Evolutionary conservation across 92 coral and sea anemone genomes (phyloP), one percentile per base, ranked within the genome.

Genomic region (Epizoanthus fatuus): DNA sequence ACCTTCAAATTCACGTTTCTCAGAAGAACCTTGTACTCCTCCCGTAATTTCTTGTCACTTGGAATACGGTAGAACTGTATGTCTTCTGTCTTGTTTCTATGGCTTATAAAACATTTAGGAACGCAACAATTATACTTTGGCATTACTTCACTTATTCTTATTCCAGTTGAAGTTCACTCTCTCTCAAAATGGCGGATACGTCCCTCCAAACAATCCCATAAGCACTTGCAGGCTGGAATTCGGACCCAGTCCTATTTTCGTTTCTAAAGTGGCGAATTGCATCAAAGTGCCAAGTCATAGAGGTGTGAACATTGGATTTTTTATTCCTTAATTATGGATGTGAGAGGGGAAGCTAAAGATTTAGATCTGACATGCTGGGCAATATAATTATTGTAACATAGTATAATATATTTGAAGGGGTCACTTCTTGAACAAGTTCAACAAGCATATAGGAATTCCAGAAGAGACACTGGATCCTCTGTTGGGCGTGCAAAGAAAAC

Each of bases 401-500:
- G 72, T 66, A 66, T 32, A 66, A 66, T 66, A 15, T 35, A 32
- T 66, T 66, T 66, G 72, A 66, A 66, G 72, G 72, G 72, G 72
- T 66, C 72, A 66, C 72, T 66, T 11, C 72, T 66, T 66, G 35
- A 32, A 66, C 72, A 66, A 66, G 72, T 66, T n/a, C 72, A 66
- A 66, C 72, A 66, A 66, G 72, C 72, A 66, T 66, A 20, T 57
- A 22, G 25, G 25, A 22, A 22, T 22, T 22, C 25, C 25, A 22
- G 25, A 22, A 22, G 25, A 22, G 25, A 22, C 25, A 22, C 25
- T 22, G 25, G 25, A 22, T 22, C 25, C 25, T 22, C 25, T 22
- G 25, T 22, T 22, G 25, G 25, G 25, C 25, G 25, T 22, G 25
- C 25, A 22, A 22, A 22, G 25, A 22, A 22, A 22, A 22, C 25